A percentile compares a stretch with the other conserved stretches of the same genome.
Evolutionary conservation across 2,113 vertebrate species (phyloP).

Genomic region (Diadophis punctatus): DNA sequence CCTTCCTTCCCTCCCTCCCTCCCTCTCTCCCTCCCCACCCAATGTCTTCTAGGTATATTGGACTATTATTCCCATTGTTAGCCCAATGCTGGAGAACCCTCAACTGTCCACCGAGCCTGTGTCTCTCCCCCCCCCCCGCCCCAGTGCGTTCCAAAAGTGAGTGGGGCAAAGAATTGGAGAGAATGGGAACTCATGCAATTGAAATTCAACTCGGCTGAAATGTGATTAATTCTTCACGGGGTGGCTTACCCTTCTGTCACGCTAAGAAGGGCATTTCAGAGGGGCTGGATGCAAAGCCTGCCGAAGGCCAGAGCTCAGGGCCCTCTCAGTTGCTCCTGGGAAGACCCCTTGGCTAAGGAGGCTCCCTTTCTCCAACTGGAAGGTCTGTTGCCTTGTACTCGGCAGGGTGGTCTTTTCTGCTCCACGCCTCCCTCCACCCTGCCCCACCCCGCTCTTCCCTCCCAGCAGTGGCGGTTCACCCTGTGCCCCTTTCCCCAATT

Average conservation of each 20-base stretch:
- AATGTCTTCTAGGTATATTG: not conserved
- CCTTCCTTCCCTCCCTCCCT: not conserved
- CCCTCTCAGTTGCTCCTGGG: not conserved
- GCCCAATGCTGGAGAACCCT: not conserved
- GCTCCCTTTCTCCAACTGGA: not conserved
- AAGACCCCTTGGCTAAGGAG: not conserved
- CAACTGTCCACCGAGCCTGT: not conserved
- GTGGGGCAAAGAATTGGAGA: not conserved
- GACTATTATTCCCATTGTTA: not conserved
- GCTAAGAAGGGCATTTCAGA: not conserved
- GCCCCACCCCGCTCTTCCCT: not conserved
- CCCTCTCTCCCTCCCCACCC: not conserved
- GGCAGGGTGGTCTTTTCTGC: not conserved
- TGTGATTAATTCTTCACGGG: not conserved
- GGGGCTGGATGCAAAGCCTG: not conserved
- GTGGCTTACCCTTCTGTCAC: not conserved
- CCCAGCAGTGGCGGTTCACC: not conserved
- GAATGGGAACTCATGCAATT: not conserved
- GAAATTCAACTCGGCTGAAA: not conserved
- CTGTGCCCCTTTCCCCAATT: not conserved
- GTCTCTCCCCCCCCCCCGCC: not conserved
- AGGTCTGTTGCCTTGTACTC: not conserved
- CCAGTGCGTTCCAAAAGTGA: not conserved
- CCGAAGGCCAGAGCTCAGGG: not conserved
- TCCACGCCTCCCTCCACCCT: not conserved